Conservation (phyloP, 2,113 vertebrate genomes). For the Anhinga rufa region DNA sequence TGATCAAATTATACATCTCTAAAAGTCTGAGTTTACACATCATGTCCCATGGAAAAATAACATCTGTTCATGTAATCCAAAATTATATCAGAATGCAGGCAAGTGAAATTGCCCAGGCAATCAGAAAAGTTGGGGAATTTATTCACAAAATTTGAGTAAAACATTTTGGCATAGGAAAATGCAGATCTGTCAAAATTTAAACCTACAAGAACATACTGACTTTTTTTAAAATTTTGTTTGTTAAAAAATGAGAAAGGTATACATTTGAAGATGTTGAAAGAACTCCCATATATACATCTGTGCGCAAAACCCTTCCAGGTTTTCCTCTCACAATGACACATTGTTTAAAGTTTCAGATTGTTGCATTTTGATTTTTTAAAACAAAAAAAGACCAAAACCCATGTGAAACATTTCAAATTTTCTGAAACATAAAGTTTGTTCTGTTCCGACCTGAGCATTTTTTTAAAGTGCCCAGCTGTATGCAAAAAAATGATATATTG, state of each 20-base stretch:
- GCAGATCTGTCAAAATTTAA: background rate
- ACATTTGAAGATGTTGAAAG: background rate
- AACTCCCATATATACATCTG: background rate
- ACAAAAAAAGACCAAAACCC: background rate
- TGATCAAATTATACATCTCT: background rate
- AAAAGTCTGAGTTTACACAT: background rate
- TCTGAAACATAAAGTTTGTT: background rate
- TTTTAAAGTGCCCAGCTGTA: background rate
- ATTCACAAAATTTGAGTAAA: background rate
- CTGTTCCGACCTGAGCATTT: background rate
- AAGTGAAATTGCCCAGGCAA: background rate
- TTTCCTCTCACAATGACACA: background rate
- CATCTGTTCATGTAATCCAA: background rate
- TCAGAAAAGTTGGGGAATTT: background rate
- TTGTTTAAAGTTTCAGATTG: background rate
- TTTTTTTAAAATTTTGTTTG: background rate
- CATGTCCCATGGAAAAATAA: background rate
- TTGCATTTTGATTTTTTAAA: background rate
- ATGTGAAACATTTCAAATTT: background rate
- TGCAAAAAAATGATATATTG: accelerated
- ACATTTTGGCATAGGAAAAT: background rate
- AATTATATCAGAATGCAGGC: background rate
- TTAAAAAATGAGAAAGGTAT: background rate
- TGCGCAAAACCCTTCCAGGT: background rate
- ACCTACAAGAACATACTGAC: background rate